These are phyloP conservation scores for Odontomachus brunneus DNA, from an alignment of 1,140 invertebrate genomes.

Conservation along the genomic window DNA sequence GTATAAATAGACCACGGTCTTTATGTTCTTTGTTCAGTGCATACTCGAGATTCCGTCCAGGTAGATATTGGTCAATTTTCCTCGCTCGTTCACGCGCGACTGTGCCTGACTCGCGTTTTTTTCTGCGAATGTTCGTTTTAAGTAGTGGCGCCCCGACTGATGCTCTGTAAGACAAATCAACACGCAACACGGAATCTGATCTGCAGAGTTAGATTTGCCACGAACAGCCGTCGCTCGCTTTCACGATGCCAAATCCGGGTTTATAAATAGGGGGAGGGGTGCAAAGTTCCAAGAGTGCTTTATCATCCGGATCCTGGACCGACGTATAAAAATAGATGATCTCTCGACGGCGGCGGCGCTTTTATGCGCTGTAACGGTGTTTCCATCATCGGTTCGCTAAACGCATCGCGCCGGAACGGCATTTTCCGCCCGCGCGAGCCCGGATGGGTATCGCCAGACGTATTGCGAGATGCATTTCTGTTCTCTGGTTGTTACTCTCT, in stretches of 20 bases:
- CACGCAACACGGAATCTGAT: not conserved
- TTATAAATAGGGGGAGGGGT: slow-evolving; percentile 69
- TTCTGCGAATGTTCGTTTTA: not conserved
- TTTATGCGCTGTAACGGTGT: slow-evolving; percentile 53
- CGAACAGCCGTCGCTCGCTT: slow-evolving; percentile 29
- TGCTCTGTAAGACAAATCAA: not conserved
- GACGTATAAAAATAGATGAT: slow-evolving; percentile 66
- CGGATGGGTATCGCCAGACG: slow-evolving; percentile 1
- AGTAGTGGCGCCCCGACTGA: not conserved
- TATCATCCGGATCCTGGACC: slow-evolving; percentile 66
- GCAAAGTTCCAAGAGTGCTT: slow-evolving; percentile 72
- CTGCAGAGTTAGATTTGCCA: slow-evolving; percentile 26
- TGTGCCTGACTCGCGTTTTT: not conserved
- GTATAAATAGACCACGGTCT: too few species aligned
- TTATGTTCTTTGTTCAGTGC: not conserved
- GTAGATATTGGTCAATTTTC: not conserved
- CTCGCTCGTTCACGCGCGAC: not conserved
- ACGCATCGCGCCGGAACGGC: slow-evolving; percentile 50
- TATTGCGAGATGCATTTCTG: slow-evolving; percentile 46
- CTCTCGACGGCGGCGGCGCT: slow-evolving; percentile 42
- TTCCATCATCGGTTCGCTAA: slow-evolving; percentile 59
- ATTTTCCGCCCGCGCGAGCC: slow-evolving; percentile 16
- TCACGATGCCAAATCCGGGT: slow-evolving; percentile 38
- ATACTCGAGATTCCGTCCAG: not conserved
- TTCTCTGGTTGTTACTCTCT: slow-evolving; percentile 46